A percentile compares a stretch with the other conserved stretches of the same genome.
Evolutionary conservation across 2,113 vertebrate species (phyloP).

Genomic region (Oceanodroma tethys): DNA sequence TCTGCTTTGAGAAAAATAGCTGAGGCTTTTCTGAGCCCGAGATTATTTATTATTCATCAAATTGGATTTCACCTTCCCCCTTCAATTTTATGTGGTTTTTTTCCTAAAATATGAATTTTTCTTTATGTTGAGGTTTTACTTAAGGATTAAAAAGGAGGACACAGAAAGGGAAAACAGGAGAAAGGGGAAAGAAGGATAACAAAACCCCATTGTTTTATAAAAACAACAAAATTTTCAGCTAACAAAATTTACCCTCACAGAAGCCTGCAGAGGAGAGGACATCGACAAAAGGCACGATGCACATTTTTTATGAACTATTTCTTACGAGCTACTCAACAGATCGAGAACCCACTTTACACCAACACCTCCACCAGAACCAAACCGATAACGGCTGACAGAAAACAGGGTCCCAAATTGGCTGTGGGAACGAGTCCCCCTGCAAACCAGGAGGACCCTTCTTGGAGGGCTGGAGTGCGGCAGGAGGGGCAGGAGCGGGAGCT

Average conservation of each 20-base stretch:
- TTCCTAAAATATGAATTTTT: not conserved
- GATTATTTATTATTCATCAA: not conserved
- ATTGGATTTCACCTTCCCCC: not conserved
- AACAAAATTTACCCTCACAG: not conserved
- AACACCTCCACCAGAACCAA: not conserved
- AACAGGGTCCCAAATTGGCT: rapidly evolving
- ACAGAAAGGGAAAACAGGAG: not conserved
- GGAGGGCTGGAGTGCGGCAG: not conserved
- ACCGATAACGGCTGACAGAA: rapidly evolving
- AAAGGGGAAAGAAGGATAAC: not conserved
- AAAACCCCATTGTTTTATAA: not conserved
- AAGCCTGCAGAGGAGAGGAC: not conserved
- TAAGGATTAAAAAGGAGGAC: not conserved
- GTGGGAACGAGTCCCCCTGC: rapidly evolving
- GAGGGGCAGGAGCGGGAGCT: not conserved
- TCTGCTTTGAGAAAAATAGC: constrained; percentile 19
- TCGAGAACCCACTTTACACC: not conserved
- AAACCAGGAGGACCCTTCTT: not conserved
- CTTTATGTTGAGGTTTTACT: not conserved
- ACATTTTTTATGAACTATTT: not conserved
- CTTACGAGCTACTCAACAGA: not conserved
- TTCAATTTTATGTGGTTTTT: not conserved
- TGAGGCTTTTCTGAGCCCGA: not conserved
- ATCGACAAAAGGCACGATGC: not conserved
- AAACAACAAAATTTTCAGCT: not conserved